Evolutionary conservation across 1,140 invertebrate genomes (phyloP).

Genomic region (Sarcophaga bullata): DNA sequence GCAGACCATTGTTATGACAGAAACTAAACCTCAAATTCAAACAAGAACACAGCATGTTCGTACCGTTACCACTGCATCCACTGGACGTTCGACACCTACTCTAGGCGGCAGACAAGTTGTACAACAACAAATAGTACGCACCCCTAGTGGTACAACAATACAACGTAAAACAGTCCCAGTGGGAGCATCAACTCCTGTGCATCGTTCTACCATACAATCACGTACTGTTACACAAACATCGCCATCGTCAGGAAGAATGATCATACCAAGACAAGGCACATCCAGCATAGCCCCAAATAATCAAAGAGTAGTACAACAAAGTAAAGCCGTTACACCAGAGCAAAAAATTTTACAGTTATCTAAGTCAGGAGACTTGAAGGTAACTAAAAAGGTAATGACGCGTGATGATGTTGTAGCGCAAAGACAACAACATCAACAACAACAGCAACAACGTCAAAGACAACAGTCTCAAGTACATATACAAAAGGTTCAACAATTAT

Average conservation of each 20-base stretch:
- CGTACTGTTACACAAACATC: slow-evolving; percentile 42
- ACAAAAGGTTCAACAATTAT: slow-evolving; percentile 53
- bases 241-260: slow-evolving; percentile 45
- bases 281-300: slow-evolving; percentile 6
- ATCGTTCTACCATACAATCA: slow-evolving; percentile 28
- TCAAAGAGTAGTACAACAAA: slow-evolving; percentile 30
- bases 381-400: slow-evolving; percentile 63
- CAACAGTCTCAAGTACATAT: slow-evolving; percentile 51
- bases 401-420: slow-evolving; percentile 56
- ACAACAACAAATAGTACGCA: slow-evolving; percentile 43
- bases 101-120: slow-evolving; percentile 13
- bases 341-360: slow-evolving; percentile 63
- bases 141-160: slow-evolving; percentile 44
- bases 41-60: slow-evolving; percentile 49
- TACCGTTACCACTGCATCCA: neutral
- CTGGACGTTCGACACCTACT: slow-evolving; percentile 31
- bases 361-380: slow-evolving; percentile 62
- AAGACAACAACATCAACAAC: slow-evolving; percentile 53
- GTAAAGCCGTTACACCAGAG: slow-evolving; percentile 58
- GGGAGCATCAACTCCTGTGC: slow-evolving; percentile 24
- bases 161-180: slow-evolving; percentile 42
- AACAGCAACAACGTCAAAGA: slow-evolving; percentile 49
- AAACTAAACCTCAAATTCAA: slow-evolving; percentile 43
- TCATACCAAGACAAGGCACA: slow-evolving; percentile 43
- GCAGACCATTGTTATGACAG: slow-evolving; percentile 41